Conservation (phyloP, 2,888 invertebrate genomes). For the Proisotoma minuta region DNA sequence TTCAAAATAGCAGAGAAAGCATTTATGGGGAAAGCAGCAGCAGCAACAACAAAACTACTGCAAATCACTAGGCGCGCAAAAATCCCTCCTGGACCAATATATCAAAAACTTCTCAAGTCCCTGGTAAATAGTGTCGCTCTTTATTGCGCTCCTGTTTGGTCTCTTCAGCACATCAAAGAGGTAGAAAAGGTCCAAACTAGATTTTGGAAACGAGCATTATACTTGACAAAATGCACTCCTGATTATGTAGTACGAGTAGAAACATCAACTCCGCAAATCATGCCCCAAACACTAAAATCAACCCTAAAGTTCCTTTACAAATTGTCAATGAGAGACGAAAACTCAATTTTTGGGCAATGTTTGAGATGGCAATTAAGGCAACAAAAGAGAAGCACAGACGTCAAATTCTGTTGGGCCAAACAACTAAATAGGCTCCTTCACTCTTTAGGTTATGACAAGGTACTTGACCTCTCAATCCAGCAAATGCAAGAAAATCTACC, state of each 20-base stretch:
- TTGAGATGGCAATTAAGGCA: not conserved
- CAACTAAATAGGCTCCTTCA: too few relatives aligned
- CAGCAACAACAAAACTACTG: not conserved
- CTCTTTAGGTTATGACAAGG: too few relatives aligned
- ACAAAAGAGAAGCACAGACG: too few relatives aligned
- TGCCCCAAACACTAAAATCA: too few relatives aligned
- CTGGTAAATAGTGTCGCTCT: not conserved
- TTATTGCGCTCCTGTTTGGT: not conserved
- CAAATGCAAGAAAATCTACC: too few relatives aligned
- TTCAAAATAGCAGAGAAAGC: not conserved
- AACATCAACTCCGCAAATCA: not conserved
- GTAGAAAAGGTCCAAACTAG: not conserved
- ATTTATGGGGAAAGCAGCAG: not conserved
- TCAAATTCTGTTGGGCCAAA: too few relatives aligned
- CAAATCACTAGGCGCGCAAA: not conserved
- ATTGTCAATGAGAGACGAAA: not conserved
- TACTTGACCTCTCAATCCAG: too few relatives aligned
- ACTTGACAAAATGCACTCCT: not conserved
- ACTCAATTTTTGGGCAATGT: not conserved
- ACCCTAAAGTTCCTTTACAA: not conserved
- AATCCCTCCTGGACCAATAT: not conserved
- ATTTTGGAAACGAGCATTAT: not conserved
- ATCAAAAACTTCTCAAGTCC: not conserved
- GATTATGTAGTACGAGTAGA: not conserved
- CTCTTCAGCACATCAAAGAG: not conserved